phyloP scores from a whole-genome alignment of 2,113 vertebrate genomes.

The Synodontis membranacea region DNA sequence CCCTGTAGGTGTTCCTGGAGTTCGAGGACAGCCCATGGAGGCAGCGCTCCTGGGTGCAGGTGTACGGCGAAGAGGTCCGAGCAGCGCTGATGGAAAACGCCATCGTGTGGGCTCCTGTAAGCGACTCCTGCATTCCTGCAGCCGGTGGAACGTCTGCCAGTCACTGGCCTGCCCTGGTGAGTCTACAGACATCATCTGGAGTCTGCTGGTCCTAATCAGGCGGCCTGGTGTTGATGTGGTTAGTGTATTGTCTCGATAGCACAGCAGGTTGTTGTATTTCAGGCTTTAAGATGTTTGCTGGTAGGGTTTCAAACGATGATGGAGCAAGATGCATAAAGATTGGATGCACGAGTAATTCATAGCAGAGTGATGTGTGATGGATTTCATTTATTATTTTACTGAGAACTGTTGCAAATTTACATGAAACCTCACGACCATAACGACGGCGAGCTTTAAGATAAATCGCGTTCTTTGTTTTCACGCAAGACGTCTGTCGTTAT shows the following conservation, averaged over 20 bases:
- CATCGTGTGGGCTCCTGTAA: conserved; percentile 86
- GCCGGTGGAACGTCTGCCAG: conserved; percentile 68
- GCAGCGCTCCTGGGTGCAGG: conserved; percentile 91
- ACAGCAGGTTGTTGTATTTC: neutral
- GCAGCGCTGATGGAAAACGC: conserved; percentile 89
- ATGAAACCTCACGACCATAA: neutral
- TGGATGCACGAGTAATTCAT: too few species aligned
- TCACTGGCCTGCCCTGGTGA: conserved; percentile 92
- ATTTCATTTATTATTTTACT: too few species aligned
- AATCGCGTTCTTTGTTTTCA: neutral
- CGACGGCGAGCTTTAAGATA: neutral
- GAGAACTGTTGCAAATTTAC: neutral
- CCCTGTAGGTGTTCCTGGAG: conserved; percentile 91
- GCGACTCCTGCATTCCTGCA: conserved; percentile 71
- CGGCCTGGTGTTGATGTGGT: neutral
- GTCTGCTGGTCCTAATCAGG: neutral
- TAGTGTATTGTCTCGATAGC: neutral
- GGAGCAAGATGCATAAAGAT: too few species aligned
- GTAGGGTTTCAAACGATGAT: neutral
- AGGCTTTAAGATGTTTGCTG: neutral
- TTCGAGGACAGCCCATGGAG: conserved; percentile 88
- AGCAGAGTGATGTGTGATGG: neutral
- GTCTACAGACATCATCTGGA: conserved; percentile 54
- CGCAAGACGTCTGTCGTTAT: neutral
- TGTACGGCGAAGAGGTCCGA: conserved; percentile 90